Evolutionary conservation across 1,140 invertebrate genomes (phyloP).

Genomic region (Drosophila guanche): DNA sequence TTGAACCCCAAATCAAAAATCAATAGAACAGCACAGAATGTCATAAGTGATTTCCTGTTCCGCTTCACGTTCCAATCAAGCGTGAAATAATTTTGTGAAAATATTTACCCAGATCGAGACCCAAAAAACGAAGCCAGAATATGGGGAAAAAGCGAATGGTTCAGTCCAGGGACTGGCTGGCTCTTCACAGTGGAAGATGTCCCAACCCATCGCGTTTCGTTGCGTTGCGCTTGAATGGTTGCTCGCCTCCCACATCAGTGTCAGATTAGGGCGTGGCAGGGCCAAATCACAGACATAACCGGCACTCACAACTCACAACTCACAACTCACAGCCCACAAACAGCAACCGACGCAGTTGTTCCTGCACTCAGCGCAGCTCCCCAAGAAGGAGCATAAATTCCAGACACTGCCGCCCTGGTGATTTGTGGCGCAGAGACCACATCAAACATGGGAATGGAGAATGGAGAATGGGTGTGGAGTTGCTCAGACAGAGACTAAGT

Average conservation of each 20-base stretch:
- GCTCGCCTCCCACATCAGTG: slow-evolving; percentile 51
- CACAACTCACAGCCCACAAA: slow-evolving; percentile 10
- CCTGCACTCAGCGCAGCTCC: slow-evolving; percentile 10
- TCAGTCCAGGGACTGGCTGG: slow-evolving; percentile 18
- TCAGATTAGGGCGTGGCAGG: slow-evolving; percentile 68
- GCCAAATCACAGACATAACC: slow-evolving; percentile 69
- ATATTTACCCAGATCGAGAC: slow-evolving; percentile 67
- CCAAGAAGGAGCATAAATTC: slow-evolving; percentile 72
- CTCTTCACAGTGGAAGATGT: slow-evolving; percentile 28
- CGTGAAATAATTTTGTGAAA: slow-evolving; percentile 77
- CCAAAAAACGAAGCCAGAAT: slow-evolving; percentile 34
- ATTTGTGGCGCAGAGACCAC: slow-evolving; percentile 72
- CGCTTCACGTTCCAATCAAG: slow-evolving; percentile 69
- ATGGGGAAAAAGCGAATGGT: slow-evolving; percentile 62
- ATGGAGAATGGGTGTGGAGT: slow-evolving; percentile 3
- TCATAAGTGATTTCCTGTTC: slow-evolving; percentile 79
- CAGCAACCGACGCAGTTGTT: no score
- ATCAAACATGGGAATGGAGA: slow-evolving; percentile 54
- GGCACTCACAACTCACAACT: slow-evolving; percentile 27
- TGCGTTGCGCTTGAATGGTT: slow-evolving; percentile 58
- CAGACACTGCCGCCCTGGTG: slow-evolving; percentile 65
- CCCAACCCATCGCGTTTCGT: slow-evolving; percentile 31
- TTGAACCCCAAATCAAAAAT: slow-evolving; percentile 73
- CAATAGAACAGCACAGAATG: slow-evolving; percentile 68
- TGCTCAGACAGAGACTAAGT: slow-evolving; percentile 52